Conservation (phyloP, 1,140 invertebrate species). For the Leptinotarsa lineolata region DNA sequence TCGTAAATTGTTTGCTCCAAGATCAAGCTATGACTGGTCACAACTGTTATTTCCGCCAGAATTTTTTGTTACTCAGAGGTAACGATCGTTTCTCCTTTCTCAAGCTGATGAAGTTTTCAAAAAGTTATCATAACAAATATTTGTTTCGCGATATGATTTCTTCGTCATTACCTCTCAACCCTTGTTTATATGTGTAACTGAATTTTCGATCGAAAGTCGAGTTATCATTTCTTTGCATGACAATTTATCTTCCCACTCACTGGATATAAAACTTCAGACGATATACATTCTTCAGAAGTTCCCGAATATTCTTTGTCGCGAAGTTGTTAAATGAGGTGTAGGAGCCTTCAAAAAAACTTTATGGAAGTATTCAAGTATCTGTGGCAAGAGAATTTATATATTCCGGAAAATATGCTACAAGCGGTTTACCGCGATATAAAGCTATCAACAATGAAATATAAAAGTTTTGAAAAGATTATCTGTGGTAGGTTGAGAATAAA, state of each 20-base stretch:
- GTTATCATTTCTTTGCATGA: background rate
- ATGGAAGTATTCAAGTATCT: background rate
- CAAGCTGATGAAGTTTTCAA: no score
- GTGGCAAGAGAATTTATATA: constrained; percentile 1
- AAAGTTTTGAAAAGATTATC: no score
- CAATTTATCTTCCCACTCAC: background rate
- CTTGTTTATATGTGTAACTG: background rate
- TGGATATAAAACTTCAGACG: constrained; percentile 6
- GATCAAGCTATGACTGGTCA: no score
- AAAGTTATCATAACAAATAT: no score
- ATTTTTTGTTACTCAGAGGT: no score
- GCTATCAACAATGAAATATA: background rate
- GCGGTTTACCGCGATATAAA: background rate
- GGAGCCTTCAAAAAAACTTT: background rate
- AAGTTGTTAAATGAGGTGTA: constrained; percentile 6
- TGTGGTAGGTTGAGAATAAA: no score
- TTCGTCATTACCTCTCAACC: no score
- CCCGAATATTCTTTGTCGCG: background rate
- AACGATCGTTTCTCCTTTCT: no score
- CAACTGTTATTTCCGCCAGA: no score
- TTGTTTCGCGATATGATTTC: no score
- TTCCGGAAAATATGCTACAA: background rate
- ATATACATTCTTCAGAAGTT: background rate
- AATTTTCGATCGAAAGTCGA: background rate
- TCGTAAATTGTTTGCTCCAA: no score